These are phyloP conservation scores for Nebria ingens DNA, from an alignment of 1,140 invertebrate genomes.

Conservation along the genomic window DNA sequence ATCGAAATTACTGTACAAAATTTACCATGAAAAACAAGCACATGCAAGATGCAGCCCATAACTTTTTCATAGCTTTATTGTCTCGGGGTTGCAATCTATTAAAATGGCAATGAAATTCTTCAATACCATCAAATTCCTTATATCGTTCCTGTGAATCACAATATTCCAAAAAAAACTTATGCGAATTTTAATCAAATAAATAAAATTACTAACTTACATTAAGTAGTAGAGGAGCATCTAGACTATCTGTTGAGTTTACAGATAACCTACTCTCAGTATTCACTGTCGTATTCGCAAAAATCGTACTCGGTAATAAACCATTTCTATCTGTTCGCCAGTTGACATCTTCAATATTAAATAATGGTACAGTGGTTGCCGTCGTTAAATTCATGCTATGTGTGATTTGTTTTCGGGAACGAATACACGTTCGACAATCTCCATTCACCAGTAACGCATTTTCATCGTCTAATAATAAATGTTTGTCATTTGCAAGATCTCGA, in stretches of 20 bases:
- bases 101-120: slow-evolving; percentile 28
- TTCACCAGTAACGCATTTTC: slow-evolving; percentile 10
- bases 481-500: slow-evolving; percentile 10
- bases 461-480: slow-evolving; percentile 13
- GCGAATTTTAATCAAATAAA: neutral
- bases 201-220: neutral
- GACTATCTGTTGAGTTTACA: neutral
- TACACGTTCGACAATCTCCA: slow-evolving; percentile 2
- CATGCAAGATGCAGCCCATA: slow-evolving; percentile 44
- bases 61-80: slow-evolving; percentile 30
- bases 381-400: neutral
- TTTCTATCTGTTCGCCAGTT: neutral
- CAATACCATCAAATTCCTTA: slow-evolving; percentile 14
- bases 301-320: neutral
- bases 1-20: slow-evolving; percentile 10
- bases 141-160: slow-evolving; percentile 19
- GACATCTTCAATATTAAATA: slow-evolving; percentile 9
- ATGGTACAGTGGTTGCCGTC: neutral
- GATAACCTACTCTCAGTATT: slow-evolving; percentile 4
- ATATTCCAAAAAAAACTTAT: slow-evolving; percentile 12
- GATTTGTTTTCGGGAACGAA: neutral
- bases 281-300: neutral
- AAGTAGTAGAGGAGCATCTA: neutral
- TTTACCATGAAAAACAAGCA: slow-evolving; percentile 57
- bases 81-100: slow-evolving; percentile 18